phyloP scores from a whole-genome alignment of 1,140 invertebrate genomes.

The Lysiphlebus fabarum region DNA sequence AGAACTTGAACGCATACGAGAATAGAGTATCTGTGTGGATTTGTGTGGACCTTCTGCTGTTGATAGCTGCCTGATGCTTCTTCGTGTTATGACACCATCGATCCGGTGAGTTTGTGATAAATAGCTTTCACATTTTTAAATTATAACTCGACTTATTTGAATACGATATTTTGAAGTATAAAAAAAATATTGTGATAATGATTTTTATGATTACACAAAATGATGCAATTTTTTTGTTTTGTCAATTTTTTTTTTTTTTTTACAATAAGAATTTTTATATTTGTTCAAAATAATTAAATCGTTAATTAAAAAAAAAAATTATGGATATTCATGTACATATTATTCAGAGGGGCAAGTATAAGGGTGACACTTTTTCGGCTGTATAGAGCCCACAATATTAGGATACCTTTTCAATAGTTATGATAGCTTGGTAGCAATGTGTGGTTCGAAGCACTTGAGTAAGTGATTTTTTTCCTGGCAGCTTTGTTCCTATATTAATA shows the following conservation, averaged over 20 bases:
- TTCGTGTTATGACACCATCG: conserved; percentile 45
- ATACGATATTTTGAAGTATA: too few species aligned
- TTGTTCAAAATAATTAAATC: too few species aligned
- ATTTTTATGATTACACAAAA: too few species aligned
- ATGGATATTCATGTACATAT: too few species aligned
- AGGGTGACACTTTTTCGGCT: conserved; percentile 17
- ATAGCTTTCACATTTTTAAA: conserved; percentile 21
- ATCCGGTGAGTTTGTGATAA: conserved; percentile 37
- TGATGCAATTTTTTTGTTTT: too few species aligned
- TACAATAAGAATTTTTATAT: too few species aligned
- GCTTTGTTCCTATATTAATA: conserved; percentile 15
- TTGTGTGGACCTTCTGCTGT: conserved; percentile 28
- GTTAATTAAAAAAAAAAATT: too few species aligned
- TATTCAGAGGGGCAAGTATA: too few species aligned
- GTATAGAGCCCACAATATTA: conserved; percentile 36
- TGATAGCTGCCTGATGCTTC: conserved; percentile 37
- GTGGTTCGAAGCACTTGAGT: conserved; percentile 56
- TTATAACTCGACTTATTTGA: too few species aligned
- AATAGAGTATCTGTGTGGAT: background rate
- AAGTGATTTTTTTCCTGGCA: conserved; percentile 49
- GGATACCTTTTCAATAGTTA: conserved; percentile 44
- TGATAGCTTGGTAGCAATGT: conserved; percentile 47
- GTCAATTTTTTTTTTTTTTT: too few species aligned
- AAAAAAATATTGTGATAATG: too few species aligned
- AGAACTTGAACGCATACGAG: background rate